Evolutionary conservation across 2,797 vertebrate species (phyloP).

Genomic region (Bucorvus abyssinicus): DNA sequence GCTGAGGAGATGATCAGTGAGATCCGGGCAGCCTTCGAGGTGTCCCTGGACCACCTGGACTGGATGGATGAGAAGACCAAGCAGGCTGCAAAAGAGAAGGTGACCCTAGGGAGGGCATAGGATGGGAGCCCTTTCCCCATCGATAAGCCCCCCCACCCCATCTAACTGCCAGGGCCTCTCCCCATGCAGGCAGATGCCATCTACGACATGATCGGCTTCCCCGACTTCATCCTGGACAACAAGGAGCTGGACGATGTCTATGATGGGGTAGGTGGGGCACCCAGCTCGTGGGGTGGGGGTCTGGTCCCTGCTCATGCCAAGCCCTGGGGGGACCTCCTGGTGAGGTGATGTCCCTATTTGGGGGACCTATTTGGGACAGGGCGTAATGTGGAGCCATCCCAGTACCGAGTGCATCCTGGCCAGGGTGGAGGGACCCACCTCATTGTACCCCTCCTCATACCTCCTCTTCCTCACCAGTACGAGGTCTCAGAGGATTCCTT

Average conservation of each 20-base stretch:
- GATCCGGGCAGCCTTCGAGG: constrained; percentile 90
- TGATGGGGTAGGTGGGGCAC: constrained; percentile 86
- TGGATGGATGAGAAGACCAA: constrained; percentile 95
- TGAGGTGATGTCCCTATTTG: rapidly evolving
- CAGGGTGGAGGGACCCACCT: not conserved
- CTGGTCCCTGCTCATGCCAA: not conserved
- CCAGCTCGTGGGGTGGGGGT: not conserved
- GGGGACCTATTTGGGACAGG: not conserved
- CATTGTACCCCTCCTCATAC: not conserved
- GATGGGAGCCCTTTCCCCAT: not conserved
- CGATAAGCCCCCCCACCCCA: not conserved
- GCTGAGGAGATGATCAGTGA: constrained; percentile 94
- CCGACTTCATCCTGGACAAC: constrained; percentile 94
- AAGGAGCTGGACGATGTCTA: constrained; percentile 97
- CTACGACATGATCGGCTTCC: constrained; percentile 98
- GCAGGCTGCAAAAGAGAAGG: constrained; percentile 93
- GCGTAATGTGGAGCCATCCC: rapidly evolving
- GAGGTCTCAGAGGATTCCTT: constrained; percentile 95
- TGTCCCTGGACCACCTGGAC: constrained; percentile 82
- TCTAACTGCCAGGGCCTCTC: not conserved
- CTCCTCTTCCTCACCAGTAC: constrained; percentile 77
- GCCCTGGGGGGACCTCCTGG: not conserved
- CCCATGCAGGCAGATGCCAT: constrained; percentile 88
- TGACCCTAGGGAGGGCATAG: not conserved
- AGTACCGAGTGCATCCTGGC: not conserved